These are phyloP conservation scores for Parnassius apollo DNA, from an alignment of 2,888 invertebrate genomes.

Conservation along the genomic window DNA sequence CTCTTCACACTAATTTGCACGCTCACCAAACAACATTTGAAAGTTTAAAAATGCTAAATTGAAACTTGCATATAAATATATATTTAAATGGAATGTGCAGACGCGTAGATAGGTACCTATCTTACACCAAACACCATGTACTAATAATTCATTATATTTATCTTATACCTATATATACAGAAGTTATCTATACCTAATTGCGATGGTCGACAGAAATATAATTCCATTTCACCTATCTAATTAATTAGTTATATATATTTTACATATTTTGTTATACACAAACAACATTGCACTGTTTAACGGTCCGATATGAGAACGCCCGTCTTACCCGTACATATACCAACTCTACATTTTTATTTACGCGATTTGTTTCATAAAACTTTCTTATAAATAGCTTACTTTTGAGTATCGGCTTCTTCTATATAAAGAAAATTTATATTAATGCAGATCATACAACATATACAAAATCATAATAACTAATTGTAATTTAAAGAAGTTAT, in stretches of 20 bases:
- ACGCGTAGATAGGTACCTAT: slow-evolving; percentile 77
- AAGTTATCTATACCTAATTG: slow-evolving; percentile 65
- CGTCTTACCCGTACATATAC: slow-evolving; percentile 46
- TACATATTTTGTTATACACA: slow-evolving; percentile 72
- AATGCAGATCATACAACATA: too few relatives aligned
- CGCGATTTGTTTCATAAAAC: neutral
- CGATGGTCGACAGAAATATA: slow-evolving; percentile 73
- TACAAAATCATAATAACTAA: too few relatives aligned
- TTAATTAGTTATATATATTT: slow-evolving; percentile 55
- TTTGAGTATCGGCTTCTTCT: too few relatives aligned
- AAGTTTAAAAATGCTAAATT: slow-evolving; percentile 62
- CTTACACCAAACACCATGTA: slow-evolving; percentile 77
- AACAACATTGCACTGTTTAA: slow-evolving; percentile 71
- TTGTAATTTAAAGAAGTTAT: too few relatives aligned
- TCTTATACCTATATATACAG: slow-evolving; percentile 73
- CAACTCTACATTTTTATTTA: slow-evolving; percentile 38
- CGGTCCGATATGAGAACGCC: slow-evolving; percentile 66
- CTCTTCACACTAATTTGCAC: slow-evolving; percentile 31
- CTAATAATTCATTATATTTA: slow-evolving; percentile 53
- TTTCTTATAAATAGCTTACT: too few relatives aligned
- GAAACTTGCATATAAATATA: slow-evolving; percentile 76
- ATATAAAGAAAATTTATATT: too few relatives aligned
- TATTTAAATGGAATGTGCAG: slow-evolving; percentile 70
- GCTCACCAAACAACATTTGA: slow-evolving; percentile 50
- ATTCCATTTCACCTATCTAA: slow-evolving; percentile 76